A percentile compares a stretch with the other conserved stretches of the same genome.
These are phyloP conservation scores for Myripristis jacobus DNA, from an alignment of 2,797 vertebrate species.

Conservation along the genomic window DNA sequence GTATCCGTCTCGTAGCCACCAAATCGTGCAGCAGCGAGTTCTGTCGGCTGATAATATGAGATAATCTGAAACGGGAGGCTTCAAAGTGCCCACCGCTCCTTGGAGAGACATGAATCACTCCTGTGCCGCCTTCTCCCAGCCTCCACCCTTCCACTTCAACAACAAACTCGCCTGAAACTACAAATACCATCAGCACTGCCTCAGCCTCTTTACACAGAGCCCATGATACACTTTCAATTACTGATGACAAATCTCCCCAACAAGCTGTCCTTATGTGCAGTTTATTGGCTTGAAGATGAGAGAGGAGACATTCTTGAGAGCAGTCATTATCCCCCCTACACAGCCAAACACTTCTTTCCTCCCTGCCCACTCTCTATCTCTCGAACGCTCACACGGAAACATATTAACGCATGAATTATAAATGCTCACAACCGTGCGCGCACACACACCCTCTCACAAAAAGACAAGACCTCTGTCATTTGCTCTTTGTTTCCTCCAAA, in stretches of 20 bases:
- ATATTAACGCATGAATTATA: conserved; percentile 46
- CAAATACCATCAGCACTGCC: conserved; percentile 65
- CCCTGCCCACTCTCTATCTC: conserved; percentile 51
- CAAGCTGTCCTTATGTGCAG: conserved; percentile 67
- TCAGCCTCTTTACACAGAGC: conserved; percentile 47
- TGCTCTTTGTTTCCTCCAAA: conserved; percentile 63
- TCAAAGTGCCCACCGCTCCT: conserved; percentile 67
- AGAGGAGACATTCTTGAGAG: conserved; percentile 62
- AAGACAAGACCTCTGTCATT: conserved; percentile 53
- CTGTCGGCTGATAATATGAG: conserved; percentile 35
- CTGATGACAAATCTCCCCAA: conserved; percentile 66
- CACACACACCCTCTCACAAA: conserved; percentile 16
- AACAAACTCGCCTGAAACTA: conserved; percentile 60
- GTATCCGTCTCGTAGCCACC: conserved; percentile 32
- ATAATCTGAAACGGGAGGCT: conserved; percentile 65
- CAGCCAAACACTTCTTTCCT: conserved; percentile 34
- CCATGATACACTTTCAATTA: conserved; percentile 73
- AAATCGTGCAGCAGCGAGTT: conserved; percentile 33
- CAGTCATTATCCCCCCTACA: conserved; percentile 57
- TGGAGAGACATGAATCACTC: conserved; percentile 74
- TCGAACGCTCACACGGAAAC: conserved; percentile 31
- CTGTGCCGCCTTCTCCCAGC: conserved; percentile 50
- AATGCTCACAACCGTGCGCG: conserved; percentile 1
- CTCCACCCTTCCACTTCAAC: conserved; percentile 29
- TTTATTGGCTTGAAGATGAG: conserved; percentile 65